Evolutionary conservation across 2,888 invertebrate genomes (phyloP), one percentile per base, ranked within the genome.

Genomic region (Lymantria dispar): DNA sequence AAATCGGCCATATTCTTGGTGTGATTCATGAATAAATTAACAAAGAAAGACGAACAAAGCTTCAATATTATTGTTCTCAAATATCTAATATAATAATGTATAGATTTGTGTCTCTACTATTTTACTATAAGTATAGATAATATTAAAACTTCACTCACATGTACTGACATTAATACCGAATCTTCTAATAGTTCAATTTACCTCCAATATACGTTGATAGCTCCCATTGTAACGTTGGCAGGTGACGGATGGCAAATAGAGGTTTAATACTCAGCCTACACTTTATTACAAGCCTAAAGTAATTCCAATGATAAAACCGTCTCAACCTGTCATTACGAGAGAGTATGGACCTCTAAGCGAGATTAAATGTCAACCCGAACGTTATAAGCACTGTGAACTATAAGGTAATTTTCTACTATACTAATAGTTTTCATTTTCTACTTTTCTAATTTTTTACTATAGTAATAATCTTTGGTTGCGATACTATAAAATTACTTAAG

Each of bases 281-380:
- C 76, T 80, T 77, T 78, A 74, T 79, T 72, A 72, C 70, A 48
- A 52, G 66, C 71, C 74, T 74, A 64, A 73, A 77, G 76, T 74
- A 72, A 82, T 81, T 78, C 72, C 70, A 72, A 75, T 80, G 80
- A 79, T 72, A 75, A 74, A 75, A 76, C 76, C 72, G 70, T 74
- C 73, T 71, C 60, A 64, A 60, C 56, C 62, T 68, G 57, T 66
- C 60, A 59, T 74, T 74, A 64, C 60, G 55, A 52, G 58, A 50
- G 60, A 50, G 60, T 52, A 63, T 58, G 60, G 66, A 60, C 58
- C 57, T 44, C 9, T 33, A 33, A 10, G 41, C 45, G 33, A 43
- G 54, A 48, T 60, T 59, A 52, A 56, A 58, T 50, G 58, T 8
- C 33, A 33, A 33, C 33, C 33, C 33, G 10, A 33, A 10, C 22